Evolutionary conservation across 2,113 vertebrate species (phyloP).

Genomic region (Paradisaea rubra): DNA sequence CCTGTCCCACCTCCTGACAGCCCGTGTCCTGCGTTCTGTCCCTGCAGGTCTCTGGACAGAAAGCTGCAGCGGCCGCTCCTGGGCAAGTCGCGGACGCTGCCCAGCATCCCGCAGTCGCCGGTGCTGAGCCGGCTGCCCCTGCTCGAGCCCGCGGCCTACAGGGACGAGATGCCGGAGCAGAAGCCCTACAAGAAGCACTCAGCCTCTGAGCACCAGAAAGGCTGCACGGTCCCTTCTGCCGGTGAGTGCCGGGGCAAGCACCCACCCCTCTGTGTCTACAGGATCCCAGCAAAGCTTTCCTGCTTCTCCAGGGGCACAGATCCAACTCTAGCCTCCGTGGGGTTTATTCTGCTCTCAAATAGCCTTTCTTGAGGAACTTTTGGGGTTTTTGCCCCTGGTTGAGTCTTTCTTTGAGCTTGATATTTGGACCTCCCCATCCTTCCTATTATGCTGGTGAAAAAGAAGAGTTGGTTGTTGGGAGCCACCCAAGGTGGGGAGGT

Average conservation of each 20-base stretch:
- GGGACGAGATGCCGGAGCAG: slow-evolving; percentile 65
- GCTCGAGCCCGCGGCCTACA: slow-evolving; percentile 57
- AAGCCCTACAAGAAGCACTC: slow-evolving; percentile 53
- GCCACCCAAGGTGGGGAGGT: accelerated
- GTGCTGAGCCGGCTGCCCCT: slow-evolving; percentile 76
- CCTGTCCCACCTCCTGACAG: neutral
- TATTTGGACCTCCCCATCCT: neutral
- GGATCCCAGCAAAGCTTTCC: neutral
- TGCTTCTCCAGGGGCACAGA: neutral
- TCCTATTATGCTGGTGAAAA: neutral
- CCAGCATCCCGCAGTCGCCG: slow-evolving; percentile 90
- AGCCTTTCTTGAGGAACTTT: neutral
- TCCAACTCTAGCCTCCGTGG: accelerated
- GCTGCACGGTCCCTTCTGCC: slow-evolving; percentile 80
- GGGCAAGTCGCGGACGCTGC: slow-evolving; percentile 84
- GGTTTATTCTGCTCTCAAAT: neutral
- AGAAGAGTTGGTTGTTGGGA: neutral
- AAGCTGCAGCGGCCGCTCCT: slow-evolving; percentile 82
- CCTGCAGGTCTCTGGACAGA: slow-evolving; percentile 81
- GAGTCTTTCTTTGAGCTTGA: neutral
- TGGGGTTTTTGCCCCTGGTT: accelerated
- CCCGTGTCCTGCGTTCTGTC: neutral
- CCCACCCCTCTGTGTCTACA: accelerated
- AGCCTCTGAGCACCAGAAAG: slow-evolving; percentile 57
- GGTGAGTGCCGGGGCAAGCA: slow-evolving; percentile 63